Evolutionary conservation across 1,140 invertebrate genomes (phyloP).

Genomic region (Hormaphis cornu): DNA sequence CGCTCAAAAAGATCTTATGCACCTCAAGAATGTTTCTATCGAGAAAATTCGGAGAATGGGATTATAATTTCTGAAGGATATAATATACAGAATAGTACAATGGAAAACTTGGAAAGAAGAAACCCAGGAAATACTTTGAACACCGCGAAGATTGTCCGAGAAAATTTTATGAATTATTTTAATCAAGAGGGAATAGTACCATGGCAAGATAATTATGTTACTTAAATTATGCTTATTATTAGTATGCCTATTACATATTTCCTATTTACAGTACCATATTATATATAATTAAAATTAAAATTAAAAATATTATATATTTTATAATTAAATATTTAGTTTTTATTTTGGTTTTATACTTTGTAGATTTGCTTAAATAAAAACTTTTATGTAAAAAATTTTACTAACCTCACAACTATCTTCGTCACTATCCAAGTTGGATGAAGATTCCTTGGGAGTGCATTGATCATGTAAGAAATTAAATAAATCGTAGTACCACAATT

Average conservation of each 20-base stretch:
- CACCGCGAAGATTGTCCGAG: conserved; percentile 16
- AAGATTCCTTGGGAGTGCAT: conserved; percentile 19
- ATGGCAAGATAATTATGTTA: conserved; percentile 34
- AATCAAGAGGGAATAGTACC: conserved; percentile 32
- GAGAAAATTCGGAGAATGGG: conserved; percentile 5
- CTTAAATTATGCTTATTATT: neutral
- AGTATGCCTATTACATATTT: neutral
- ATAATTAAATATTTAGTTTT: neutral
- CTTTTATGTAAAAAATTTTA: neutral
- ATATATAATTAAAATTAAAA: neutral
- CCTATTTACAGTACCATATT: neutral
- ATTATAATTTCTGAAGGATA: conserved; percentile 16
- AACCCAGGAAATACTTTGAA: conserved; percentile 2
- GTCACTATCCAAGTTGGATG: conserved; percentile 23
- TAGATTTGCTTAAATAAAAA: neutral
- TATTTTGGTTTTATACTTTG: neutral
- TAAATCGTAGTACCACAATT: conserved; percentile 40
- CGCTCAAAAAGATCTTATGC: conserved; percentile 20
- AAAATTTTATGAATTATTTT: conserved; percentile 35
- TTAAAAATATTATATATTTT: neutral
- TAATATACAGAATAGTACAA: conserved; percentile 14
- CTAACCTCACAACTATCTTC: conserved; percentile 15
- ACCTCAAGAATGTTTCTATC: conserved; percentile 15
- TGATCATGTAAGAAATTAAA: conserved; percentile 39
- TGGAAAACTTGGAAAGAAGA: neutral